Base-by-base conservation (phyloP, 2,113 vertebrate genomes). In the Halichoeres trimaculatus region DNA sequence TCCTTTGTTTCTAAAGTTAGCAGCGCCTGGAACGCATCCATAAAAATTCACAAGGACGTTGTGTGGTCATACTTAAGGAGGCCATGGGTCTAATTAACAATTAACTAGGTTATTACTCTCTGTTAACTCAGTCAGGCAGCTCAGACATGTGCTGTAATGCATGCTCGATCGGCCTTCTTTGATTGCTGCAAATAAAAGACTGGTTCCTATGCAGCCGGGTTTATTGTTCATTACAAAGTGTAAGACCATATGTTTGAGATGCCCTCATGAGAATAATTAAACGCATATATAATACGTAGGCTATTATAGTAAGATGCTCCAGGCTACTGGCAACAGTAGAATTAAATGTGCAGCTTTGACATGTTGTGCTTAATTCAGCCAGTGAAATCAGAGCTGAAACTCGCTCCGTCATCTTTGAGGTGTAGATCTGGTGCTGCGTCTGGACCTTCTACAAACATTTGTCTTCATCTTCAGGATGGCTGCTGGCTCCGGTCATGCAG, bases 261-360 rank as follows among this genome's bases (percentile, higher is more conserved):
- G 36, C 56, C 75, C 91, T 80, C 63, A 53, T 73, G 90, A 79
- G 85, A 89, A 81, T 74, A 85, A 91, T 91, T 85, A 84, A 74
- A 80, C 64, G 43, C 69, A 83, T 43, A 65, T 69, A 83, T 68
- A 70, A 83, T 55, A 6, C 30, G 30, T 61, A 68, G 48, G 69
- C 52, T 16, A 57, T 19, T 17, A 19, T 58, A 38, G 56, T 53
- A 68, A 51, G 5, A 64, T 2, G 80, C 86, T 79, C 12, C 60
- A 80, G 64, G 57, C 81, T 62, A 55, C 73, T 66, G 73, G 81
- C 12, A 50, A 62, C 51, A 78, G 69, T 16, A 47, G 45, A 45
- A 60, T 62, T 62, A 84, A 85, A 85, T 34, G 26, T 74, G 59
- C 35, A 84, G 76, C 61, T 76, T 38, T 65, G 82, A 81, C 76